These are phyloP conservation scores for Aix galericulata DNA, from an alignment of 2,113 vertebrate species.

Conservation along the genomic window DNA sequence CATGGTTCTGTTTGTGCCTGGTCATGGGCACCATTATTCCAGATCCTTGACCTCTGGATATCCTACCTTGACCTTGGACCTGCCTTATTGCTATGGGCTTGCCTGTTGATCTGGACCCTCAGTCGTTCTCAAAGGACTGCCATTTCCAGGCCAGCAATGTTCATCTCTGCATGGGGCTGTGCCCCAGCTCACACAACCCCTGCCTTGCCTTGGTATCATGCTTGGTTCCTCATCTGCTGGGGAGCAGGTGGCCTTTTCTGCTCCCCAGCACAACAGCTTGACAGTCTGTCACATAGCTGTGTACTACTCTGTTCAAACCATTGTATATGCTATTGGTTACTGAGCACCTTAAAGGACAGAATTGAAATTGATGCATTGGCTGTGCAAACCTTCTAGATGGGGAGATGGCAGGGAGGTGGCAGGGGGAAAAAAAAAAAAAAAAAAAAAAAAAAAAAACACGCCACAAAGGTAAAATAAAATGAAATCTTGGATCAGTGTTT, in stretches of 20 bases:
- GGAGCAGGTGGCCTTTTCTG: not conserved
- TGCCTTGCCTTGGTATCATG: not conserved
- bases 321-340: fast-evolving
- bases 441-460: not conserved
- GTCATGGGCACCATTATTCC: not conserved
- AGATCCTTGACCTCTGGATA: not conserved
- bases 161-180: fast-evolving
- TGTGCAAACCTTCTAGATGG: not conserved
- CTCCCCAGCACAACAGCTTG: not conserved
- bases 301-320: not conserved
- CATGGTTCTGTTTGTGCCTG: not conserved
- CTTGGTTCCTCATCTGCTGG: not conserved
- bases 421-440: not conserved
- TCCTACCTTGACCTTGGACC: not conserved
- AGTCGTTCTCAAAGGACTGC: too few species aligned
- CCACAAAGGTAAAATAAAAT: not conserved
- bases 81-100: not conserved
- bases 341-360: not conserved
- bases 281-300: not conserved
- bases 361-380: not conserved
- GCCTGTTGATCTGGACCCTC: not conserved
- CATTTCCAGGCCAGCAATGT: not conserved
- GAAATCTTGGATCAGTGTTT: not conserved
- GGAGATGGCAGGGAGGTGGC: too few species aligned
- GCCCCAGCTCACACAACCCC: not conserved